Conservation (phyloP, 2,797 vertebrate genomes). For the Phataginus tricuspis region DNA sequence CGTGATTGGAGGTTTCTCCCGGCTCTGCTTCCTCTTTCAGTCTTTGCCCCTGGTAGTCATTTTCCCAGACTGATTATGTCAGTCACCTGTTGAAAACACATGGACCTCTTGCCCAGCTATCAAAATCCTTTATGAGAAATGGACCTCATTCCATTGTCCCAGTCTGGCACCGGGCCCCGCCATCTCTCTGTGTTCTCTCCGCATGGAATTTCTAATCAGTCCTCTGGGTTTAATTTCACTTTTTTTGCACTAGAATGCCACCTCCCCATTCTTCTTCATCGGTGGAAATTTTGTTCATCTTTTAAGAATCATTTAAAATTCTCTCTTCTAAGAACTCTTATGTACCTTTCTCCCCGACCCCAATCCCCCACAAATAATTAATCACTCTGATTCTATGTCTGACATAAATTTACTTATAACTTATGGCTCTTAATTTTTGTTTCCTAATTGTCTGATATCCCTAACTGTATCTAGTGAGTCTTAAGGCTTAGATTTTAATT, state of each 20-base stretch:
- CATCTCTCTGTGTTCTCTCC: not conserved
- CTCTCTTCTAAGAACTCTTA: not conserved
- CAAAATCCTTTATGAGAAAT: slow-evolving; percentile 5
- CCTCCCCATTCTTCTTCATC: not conserved
- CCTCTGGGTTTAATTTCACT: not conserved
- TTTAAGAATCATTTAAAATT: not conserved
- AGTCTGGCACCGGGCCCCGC: not conserved
- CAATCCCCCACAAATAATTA: not conserved
- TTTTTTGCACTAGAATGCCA: not conserved
- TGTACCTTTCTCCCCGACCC: not conserved
- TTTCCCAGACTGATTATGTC: not conserved
- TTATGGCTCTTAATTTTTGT: not conserved
- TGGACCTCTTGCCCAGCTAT: not conserved
- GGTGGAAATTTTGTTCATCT: not conserved
- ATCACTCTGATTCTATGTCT: not conserved
- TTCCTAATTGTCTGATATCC: not conserved
- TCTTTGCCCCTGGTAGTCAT: not conserved
- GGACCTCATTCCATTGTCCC: not conserved
- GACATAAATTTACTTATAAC: not conserved
- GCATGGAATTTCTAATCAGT: not conserved
- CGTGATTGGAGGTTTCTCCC: not conserved
- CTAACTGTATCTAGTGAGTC: not conserved
- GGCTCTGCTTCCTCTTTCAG: not conserved
- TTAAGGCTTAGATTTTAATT: not conserved
- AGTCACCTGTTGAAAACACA: slow-evolving; percentile 2